Conservation (phyloP, 1,140 invertebrate species). For the Cephus cinctus region DNA sequence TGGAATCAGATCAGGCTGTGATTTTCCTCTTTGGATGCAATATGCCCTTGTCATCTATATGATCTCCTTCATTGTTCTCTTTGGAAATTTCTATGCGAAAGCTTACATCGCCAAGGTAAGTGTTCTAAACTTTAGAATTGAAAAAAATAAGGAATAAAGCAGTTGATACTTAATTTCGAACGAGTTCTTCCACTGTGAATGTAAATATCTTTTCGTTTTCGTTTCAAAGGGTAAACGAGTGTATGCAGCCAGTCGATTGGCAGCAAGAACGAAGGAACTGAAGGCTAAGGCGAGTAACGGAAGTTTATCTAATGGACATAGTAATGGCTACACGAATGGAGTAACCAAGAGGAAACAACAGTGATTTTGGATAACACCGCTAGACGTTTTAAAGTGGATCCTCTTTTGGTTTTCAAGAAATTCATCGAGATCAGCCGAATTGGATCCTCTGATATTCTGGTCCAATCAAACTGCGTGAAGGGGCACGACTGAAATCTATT, state of each 20-base stretch:
- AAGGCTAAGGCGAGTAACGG: slow-evolving; percentile 11
- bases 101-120: slow-evolving; percentile 75
- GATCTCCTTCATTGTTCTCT: slow-evolving; percentile 86
- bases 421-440: too few relatives aligned
- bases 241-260: slow-evolving; percentile 37
- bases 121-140: neutral
- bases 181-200: too few relatives aligned
- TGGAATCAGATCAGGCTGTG: slow-evolving; percentile 79
- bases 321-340: slow-evolving; percentile 42
- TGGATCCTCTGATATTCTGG: too few relatives aligned
- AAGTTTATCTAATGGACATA: slow-evolving; percentile 24
- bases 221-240: slow-evolving; percentile 46
- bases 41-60: slow-evolving; percentile 89
- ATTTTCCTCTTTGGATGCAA: slow-evolving; percentile 93
- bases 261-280: slow-evolving; percentile 10
- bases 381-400: too few relatives aligned
- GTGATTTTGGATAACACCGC: too few relatives aligned
- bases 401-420: too few relatives aligned
- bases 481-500: too few relatives aligned
- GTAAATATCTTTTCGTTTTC: slow-evolving; percentile 3
- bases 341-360: slow-evolving; percentile 38
- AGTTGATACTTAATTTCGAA: too few relatives aligned
- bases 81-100: slow-evolving; percentile 88
- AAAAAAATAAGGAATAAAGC: neutral
- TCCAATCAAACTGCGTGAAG: too few relatives aligned